Evolutionary conservation across 1,140 invertebrate species (phyloP), one percentile per base, ranked within the genome.

Genomic region (Drosophila gunungcola): DNA sequence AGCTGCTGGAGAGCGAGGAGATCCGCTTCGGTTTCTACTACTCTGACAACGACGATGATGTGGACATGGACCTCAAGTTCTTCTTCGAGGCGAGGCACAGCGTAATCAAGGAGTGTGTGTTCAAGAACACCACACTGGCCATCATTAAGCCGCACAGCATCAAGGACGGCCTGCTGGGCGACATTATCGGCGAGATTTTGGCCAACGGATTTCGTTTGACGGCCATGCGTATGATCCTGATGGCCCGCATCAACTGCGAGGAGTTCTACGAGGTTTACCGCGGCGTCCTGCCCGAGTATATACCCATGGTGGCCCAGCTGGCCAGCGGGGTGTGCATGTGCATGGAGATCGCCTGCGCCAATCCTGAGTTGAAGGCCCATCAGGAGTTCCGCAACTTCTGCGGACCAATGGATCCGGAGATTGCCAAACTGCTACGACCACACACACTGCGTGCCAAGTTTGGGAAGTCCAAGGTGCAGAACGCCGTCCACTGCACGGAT

Each of bases 221-320:
- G 3, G 97, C 96, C 4, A 92, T 98, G 38, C 95, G 96, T 91
- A 95, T 97, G 94, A 95, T 96, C 80, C 93, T 95, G 73, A 93
- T 98, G 78, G 96, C 96, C 73, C 94, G 95, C 76, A 93, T 95
- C 3, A 96, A 97, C 92, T 97, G 96, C 29, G 96, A 97, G 86
- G 97, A 98, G 92, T 98, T 99, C 93, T 95, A 96, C 91, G 97
- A 98, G 94, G 95, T 98, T 12, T 99, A 99, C 92, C 97, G 97
- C 93, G 96, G 96, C n/a, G 95, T 98, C 60, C 94, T 98, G 9
- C 94, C 95, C 6, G 97, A 98, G 89, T 98, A 97, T 92, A 94
- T 95, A 95, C 95, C 94, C 5, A 97, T 98, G 96, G 96, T 98
- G 0, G 93, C 94, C 46, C 96, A 98, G 84, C 92, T 98, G 16